Conservation (phyloP, 2,113 vertebrate genomes). For the Tetrax tetrax region DNA sequence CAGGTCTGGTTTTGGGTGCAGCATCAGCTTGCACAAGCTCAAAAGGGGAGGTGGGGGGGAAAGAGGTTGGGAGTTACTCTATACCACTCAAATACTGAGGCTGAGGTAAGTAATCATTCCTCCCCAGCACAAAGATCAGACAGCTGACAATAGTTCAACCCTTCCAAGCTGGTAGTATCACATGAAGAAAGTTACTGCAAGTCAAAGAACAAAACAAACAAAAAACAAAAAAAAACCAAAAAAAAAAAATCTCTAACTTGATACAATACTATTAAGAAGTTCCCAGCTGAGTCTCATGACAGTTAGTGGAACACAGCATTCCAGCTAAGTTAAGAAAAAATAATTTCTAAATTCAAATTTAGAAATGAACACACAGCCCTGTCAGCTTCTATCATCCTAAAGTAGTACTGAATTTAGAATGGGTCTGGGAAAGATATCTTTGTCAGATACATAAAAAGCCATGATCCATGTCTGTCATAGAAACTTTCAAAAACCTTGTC, state of each 20-base stretch:
- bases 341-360: neutral
- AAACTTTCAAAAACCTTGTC: neutral
- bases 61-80: fast-evolving
- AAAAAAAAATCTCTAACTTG: neutral
- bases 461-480: neutral
- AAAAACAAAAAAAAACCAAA: too few relatives aligned
- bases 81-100: neutral
- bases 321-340: neutral
- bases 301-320: neutral
- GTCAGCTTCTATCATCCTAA: neutral
- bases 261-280: neutral
- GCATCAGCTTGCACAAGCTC: neutral
- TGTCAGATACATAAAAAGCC: neutral
- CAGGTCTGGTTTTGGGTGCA: neutral
- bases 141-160: neutral
- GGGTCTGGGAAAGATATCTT: neutral
- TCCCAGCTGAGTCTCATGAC: neutral
- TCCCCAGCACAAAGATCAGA: neutral
- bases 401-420: neutral
- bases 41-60: fast-evolving
- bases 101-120: neutral
- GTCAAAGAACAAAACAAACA: neutral
- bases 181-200: neutral
- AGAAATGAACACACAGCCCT: neutral
- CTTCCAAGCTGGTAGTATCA: neutral